Evolutionary conservation across 2,888 invertebrate species (phyloP), one percentile per base, ranked within the genome.

Genomic region (Congeria kusceri): DNA sequence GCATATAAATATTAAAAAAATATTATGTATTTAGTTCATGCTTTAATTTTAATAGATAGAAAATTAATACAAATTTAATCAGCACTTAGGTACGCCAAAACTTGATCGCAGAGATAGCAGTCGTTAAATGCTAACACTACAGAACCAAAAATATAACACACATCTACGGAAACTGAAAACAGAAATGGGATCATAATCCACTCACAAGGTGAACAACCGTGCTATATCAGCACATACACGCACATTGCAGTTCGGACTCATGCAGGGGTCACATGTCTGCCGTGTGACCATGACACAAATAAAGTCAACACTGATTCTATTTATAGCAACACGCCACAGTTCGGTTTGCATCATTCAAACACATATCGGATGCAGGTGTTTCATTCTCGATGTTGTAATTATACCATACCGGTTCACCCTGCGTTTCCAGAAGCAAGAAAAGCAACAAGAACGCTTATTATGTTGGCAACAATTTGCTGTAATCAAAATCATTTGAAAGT

Each of bases 361-460:
- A 63, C 25, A 23, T 46, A 70, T 74, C 69, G 59, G 44, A 25
- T 47, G 62, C 46, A 44, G 61, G 56, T 15, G 39, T 13, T 28
- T 67, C 83, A 83, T 80, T 83, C 79, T 77, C 77, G 71, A 83
- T 77, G 79, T 27, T 61, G 53, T 75, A 57, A 62, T 7, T 57
- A 74, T 77, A 79, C 73, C 59, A 68, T 83, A 83, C 79, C 83
- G 28, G 70, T 63, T 71, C 79, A 44, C 79, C 83, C 83, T 83
- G 80, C 57, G 28, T 49, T 53, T 18, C 53, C 53, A 53, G 53
- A 5, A 18, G 53, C 20, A 53, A 23, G 25, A 53, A 53, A 53
- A 25, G 20, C 20, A 53, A 23, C 53, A 53, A 23, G 53, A 53
- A 25, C n/a, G 13, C 9, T 2, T n/a, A 53, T 23, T 23, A 23